These are phyloP conservation scores for Lithophane socia DNA, from an alignment of 2,888 invertebrate species.

Conservation along the genomic window DNA sequence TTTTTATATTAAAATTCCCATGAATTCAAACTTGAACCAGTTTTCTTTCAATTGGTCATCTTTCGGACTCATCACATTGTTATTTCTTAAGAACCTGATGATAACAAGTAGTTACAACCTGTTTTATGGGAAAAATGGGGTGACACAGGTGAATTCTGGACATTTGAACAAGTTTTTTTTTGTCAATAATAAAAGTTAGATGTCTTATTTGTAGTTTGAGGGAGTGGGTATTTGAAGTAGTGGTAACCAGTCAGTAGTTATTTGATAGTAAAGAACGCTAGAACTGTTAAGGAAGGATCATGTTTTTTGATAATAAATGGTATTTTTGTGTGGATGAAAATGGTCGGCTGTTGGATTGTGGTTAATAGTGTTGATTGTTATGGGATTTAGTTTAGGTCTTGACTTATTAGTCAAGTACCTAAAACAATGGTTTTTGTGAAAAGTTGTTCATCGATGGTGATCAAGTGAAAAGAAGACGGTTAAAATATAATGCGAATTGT, in stretches of 20 bases:
- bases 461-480: background rate
- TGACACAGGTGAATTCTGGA: conserved; percentile 64
- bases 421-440: background rate
- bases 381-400: too few relatives aligned
- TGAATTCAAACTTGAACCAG: conserved; percentile 58
- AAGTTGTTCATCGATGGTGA: background rate
- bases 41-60: conserved; percentile 58
- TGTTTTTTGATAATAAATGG: background rate
- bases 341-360: background rate
- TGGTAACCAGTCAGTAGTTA: conserved; percentile 28
- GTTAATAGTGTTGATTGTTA: background rate
- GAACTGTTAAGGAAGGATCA: background rate
- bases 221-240: conserved; percentile 3
- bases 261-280: conserved; percentile 25
- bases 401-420: background rate
- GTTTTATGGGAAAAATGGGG: conserved; percentile 55
- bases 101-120: conserved; percentile 42
- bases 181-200: conserved; percentile 22
- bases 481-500: background rate
- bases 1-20: conserved; percentile 65
- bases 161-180: conserved; percentile 24
- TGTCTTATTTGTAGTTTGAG: conserved; percentile 14
- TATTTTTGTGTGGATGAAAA: background rate
- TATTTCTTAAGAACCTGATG: conserved; percentile 65
- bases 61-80: conserved; percentile 52